A percentile compares a stretch with the other conserved stretches of the same genome.
Evolutionary conservation across 2,113 vertebrate genomes (phyloP).

Genomic region (Centropus unirufus): DNA sequence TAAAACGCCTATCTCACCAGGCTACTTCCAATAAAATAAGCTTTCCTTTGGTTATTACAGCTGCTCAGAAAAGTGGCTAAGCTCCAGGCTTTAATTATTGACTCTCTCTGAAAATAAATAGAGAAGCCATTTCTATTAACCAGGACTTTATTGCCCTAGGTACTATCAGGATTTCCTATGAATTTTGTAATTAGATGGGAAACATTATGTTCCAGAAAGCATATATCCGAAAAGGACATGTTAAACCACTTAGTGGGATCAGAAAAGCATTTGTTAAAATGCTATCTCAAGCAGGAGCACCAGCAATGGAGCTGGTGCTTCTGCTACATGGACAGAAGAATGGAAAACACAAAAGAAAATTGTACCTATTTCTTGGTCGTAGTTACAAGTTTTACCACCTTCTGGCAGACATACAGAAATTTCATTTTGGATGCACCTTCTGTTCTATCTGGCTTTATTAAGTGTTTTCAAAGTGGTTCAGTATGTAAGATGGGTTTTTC

Average conservation of each 20-base stretch:
- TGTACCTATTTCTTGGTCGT: neutral
- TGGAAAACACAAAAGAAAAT: neutral
- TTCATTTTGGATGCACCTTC: neutral
- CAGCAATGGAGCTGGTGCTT: neutral
- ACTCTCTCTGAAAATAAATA: slow-evolving; percentile 62
- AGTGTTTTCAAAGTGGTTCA: neutral
- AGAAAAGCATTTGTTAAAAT: slow-evolving; percentile 4
- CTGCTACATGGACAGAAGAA: neutral
- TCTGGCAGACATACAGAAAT: neutral
- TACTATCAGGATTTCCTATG: slow-evolving; percentile 47
- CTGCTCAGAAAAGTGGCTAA: slow-evolving; percentile 47
- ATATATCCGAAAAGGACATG: slow-evolving; percentile 10
- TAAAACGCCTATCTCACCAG: slow-evolving; percentile 44
- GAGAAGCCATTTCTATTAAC: slow-evolving; percentile 46
- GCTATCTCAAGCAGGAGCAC: neutral
- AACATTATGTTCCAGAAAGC: slow-evolving; percentile 45
- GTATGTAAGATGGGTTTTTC: neutral
- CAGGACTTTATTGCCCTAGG: slow-evolving; percentile 29
- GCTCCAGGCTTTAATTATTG: slow-evolving; percentile 70
- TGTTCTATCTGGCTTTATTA: neutral
- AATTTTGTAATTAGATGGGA: slow-evolving; percentile 59
- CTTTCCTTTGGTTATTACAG: slow-evolving; percentile 55
- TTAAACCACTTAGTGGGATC: slow-evolving; percentile 22
- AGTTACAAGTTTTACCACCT: neutral
- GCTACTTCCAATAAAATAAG: slow-evolving; percentile 49